phyloP scores from a whole-genome alignment of 35 echinoderm and acorn worm species.

The Lytechinus variegatus region DNA sequence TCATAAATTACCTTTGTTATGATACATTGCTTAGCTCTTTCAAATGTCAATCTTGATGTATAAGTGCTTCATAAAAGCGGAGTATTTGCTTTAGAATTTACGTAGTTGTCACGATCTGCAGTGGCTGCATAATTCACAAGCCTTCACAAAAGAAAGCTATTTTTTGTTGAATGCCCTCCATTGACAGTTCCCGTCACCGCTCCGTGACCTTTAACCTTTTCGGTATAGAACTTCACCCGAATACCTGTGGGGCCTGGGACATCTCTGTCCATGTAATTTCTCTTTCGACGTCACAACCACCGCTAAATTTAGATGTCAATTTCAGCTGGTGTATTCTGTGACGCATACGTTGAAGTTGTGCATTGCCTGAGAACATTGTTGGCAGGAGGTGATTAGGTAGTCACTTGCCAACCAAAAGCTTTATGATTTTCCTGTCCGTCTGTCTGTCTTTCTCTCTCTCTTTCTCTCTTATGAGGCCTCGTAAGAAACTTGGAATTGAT shows the following conservation, averaged over 20 bases:
- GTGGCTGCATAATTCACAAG: too few species aligned
- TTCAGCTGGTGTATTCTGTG: conserved; percentile 3
- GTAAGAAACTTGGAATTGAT: too few species aligned
- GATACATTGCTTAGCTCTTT: too few species aligned
- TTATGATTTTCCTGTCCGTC: neutral
- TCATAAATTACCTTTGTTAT: too few species aligned
- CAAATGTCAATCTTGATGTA: too few species aligned
- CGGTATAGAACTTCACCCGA: neutral
- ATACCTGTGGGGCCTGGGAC: neutral
- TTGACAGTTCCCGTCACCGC: neutral
- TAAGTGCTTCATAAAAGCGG: too few species aligned
- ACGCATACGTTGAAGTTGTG: neutral
- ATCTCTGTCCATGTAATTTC: neutral
- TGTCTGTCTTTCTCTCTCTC: too few species aligned
- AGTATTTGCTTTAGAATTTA: too few species aligned
- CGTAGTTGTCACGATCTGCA: too few species aligned
- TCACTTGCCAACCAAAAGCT: neutral
- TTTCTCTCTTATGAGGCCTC: too few species aligned
- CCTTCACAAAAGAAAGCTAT: neutral
- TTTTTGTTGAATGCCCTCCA: neutral
- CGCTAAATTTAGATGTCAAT: conserved; percentile 44
- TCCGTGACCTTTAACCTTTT: neutral
- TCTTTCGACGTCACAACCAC: neutral
- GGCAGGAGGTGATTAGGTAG: neutral
- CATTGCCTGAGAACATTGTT: neutral